A percentile compares a stretch with the other conserved stretches of the same genome.
Conservation (phyloP, 2,888 invertebrate species). For the Nymphalis polychloros region DNA sequence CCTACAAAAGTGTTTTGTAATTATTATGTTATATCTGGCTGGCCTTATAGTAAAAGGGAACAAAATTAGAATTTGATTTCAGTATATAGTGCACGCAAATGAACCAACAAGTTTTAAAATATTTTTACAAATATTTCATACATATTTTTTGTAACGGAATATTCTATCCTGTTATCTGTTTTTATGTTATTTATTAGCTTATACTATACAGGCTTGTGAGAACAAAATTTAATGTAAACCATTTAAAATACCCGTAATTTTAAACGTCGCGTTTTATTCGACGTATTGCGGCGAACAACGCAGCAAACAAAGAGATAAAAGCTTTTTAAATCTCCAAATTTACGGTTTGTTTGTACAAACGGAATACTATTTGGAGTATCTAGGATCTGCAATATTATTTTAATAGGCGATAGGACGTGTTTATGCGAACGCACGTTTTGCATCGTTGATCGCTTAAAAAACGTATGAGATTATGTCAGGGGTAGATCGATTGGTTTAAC, state of each 20-base stretch:
- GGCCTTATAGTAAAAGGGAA: too few relatives aligned
- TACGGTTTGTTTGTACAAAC: conserved; percentile 65
- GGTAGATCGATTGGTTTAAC: too few relatives aligned
- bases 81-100: too few relatives aligned
- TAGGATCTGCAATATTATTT: conserved; percentile 47
- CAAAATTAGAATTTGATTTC: too few relatives aligned
- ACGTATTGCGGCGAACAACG: conserved; percentile 38
- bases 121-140: too few relatives aligned
- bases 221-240: conserved; percentile 9
- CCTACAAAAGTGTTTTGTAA: too few relatives aligned
- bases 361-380: conserved; percentile 61
- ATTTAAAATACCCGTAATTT: conserved; percentile 17
- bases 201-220: not conserved
- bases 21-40: too few relatives aligned
- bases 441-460: conserved; percentile 27
- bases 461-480: too few relatives aligned
- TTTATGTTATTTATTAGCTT: too few relatives aligned
- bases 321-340: conserved; percentile 62
- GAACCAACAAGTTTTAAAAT: too few relatives aligned
- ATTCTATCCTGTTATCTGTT: not conserved
- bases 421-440: conserved; percentile 53
- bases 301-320: conserved; percentile 57
- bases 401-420: conserved; percentile 47
- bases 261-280: conserved; percentile 32
- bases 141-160: not conserved